Base-by-base conservation (phyloP, 1,140 invertebrate species). In the Octopus sinensis region DNA sequence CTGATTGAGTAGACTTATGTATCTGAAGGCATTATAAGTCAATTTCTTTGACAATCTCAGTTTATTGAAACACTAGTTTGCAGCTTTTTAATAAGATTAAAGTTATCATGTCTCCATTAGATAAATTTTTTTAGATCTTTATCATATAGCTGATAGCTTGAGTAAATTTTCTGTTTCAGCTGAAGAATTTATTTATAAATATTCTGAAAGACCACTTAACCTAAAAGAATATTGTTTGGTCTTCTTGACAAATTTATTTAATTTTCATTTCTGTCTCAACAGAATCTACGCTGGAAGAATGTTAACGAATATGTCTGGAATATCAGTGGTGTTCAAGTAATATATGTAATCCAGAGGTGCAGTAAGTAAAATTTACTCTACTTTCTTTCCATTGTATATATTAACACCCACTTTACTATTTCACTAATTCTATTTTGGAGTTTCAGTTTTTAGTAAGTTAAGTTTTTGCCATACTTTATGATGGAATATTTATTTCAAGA, bases 271-370 rank as follows among this genome's bases (percentile, higher is more conserved):
- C n/a, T 7, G 43, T 12, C 23, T 79, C 13, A 23, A 56, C 43
- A 90, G 89, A 88, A 86, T 52, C 68, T 87, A 51, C 80, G 89
- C 76, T 91, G 90, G 90, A 80, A 83, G 68, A 84, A 90, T 76
- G 87, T 87, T 51, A 85, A 89, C 79, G 82, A 53, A 9, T 88
- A 87, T 80, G 87, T 90, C 30, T 89, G 88, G 87, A 85, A 86
- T 82, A 86, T 84, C 30, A 83, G 71, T 62, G 89, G 90, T 13
- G 87, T 89, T 81, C 86, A 85, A 77, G 86, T 86, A 76, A 80
- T 91, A 17, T 90, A 86, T 86, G 85, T 89, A 52, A 86, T 88
- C 52, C 90, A 91, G 68, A 85, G 89, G 85, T 86, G 86, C 83
- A 86, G 90, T 90, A 87, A 77, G 83, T 82, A 73, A n/a, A n/a